A percentile compares a stretch with the other conserved stretches of the same genome.
These are phyloP conservation scores for Urophycis tenuis DNA, from an alignment of 2,797 vertebrate species.

Conservation along the genomic window DNA sequence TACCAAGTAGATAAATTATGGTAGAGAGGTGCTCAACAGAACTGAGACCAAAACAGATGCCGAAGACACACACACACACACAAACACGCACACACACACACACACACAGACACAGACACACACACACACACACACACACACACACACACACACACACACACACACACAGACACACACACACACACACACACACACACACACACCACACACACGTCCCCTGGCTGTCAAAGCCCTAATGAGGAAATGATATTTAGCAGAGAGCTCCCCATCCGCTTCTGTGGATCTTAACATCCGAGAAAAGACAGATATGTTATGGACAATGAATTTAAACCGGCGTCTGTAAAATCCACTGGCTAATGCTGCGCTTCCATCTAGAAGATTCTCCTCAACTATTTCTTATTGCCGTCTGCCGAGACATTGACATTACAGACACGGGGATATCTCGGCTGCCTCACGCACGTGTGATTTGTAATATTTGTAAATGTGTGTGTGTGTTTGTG, in stretches of 20 bases:
- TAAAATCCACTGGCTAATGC: not conserved
- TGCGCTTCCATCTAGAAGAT: not conserved
- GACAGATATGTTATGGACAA: slow-evolving; percentile 22
- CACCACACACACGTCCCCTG: slow-evolving; percentile 21
- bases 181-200: slow-evolving; percentile 11
- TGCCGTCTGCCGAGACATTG: slow-evolving; percentile 4
- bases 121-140: slow-evolving; percentile 6
- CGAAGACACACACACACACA: not conserved
- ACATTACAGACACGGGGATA: not conserved
- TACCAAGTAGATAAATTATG: not conserved
- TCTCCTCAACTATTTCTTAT: slow-evolving; percentile 9
- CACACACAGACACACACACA: slow-evolving; percentile 11
- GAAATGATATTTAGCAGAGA: slow-evolving; percentile 59
- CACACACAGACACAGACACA: slow-evolving; percentile 1
- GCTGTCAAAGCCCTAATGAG: slow-evolving; percentile 47
- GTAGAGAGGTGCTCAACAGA: not conserved
- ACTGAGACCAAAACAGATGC: not conserved
- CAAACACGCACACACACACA: slow-evolving; percentile 15
- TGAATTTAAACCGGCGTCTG: slow-evolving; percentile 7
- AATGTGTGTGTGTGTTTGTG: not conserved
- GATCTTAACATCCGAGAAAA: slow-evolving; percentile 37
- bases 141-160: slow-evolving; percentile 7
- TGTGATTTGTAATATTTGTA: not conserved
- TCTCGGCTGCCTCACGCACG: too few species aligned
- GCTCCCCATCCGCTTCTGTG: slow-evolving; percentile 42